Percentiles rank a stretch among this genome's conserved stretches.
Conservation (phyloP, 2,797 vertebrate genomes). For the Simalia tracyae region DNA sequence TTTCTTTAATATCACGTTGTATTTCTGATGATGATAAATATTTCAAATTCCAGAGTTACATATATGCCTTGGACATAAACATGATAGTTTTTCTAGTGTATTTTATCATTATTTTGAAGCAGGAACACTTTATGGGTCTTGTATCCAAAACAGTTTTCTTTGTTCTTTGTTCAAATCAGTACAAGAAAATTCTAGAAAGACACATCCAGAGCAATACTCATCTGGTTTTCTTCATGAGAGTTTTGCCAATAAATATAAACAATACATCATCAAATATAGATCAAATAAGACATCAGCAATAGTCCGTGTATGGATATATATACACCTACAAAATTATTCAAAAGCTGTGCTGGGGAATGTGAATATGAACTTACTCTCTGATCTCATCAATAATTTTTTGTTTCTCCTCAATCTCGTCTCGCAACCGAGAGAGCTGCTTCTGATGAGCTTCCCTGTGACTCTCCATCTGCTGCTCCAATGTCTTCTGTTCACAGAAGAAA, state of each 20-base stretch:
- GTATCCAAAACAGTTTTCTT: neutral
- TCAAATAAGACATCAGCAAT: neutral
- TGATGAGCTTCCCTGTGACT: constrained; percentile 93
- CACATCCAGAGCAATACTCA: neutral
- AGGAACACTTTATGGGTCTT: neutral
- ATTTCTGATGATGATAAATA: neutral
- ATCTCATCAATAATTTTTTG: constrained; percentile 87
- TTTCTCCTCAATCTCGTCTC: constrained; percentile 92
- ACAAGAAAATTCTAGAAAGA: neutral
- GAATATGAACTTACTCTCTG: constrained; percentile 79
- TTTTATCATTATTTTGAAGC: neutral
- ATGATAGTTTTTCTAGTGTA: neutral
- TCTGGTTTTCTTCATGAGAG: neutral
- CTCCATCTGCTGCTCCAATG: constrained; percentile 95
- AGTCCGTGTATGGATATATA: neutral
- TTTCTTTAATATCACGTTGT: neutral
- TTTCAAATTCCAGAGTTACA: neutral
- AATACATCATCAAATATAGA: neutral
- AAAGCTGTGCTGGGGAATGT: neutral
- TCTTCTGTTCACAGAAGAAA: constrained; percentile 74
- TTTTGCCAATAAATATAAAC: neutral
- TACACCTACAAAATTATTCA: neutral
- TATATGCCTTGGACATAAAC: neutral
- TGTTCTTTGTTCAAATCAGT: neutral
- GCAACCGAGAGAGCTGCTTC: constrained; percentile 90